Percentiles rank a stretch among this genome's conserved stretches.
Conservation (phyloP, 2,113 vertebrate genomes). For the Ginglymostoma cirratum region DNA sequence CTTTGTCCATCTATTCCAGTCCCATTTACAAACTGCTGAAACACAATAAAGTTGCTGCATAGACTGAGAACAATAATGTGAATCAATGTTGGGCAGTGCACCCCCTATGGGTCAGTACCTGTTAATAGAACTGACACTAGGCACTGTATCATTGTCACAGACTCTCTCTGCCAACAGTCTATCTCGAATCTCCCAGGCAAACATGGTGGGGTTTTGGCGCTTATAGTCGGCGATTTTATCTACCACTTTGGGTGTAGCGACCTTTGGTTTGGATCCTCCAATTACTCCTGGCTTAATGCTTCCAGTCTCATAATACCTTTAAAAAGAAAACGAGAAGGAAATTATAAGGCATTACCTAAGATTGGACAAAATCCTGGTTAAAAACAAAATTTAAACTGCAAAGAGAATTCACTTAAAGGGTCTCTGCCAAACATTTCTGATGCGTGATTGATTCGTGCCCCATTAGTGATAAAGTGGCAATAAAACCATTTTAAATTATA, state of each 20-base stretch:
- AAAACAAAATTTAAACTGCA: background rate
- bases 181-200: conserved; percentile 99
- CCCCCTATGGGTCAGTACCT: conserved; percentile 60
- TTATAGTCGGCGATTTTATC: conserved; percentile 99
- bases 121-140: conserved; percentile 98
- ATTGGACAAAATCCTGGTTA: background rate
- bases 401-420: background rate
- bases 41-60: background rate
- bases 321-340: conserved; percentile 40
- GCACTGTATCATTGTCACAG: conserved; percentile 96
- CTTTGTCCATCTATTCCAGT: background rate
- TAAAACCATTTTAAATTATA: background rate
- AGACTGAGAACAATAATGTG: background rate
- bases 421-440: background rate
- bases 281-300: conserved; percentile 98
- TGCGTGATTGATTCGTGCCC: background rate
- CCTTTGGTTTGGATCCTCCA: conserved; percentile 99
- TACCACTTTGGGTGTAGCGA: conserved; percentile 98
- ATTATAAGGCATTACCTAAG: background rate
- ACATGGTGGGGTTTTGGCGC: conserved; percentile 99
- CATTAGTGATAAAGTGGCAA: background rate
- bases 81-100: background rate
- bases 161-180: conserved; percentile 90
- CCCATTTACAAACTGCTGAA: background rate
- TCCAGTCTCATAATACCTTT: conserved; percentile 96